Evolutionary conservation across 2,797 vertebrate species (phyloP).

Genomic region (Muscicapa comitata): DNA sequence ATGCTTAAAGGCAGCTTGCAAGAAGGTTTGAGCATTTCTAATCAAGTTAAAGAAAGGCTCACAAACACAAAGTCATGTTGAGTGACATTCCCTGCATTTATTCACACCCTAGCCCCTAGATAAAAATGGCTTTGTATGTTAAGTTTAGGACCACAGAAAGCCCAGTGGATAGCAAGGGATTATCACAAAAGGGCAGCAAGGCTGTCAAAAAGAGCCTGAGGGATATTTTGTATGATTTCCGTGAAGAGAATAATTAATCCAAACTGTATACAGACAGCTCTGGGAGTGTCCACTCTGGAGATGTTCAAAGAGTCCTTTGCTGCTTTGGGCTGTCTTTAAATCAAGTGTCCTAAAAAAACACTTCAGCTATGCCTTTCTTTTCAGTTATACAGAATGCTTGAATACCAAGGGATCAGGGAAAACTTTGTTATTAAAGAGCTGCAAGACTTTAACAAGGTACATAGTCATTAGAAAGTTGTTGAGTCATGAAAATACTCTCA

Average conservation of each 20-base stretch:
- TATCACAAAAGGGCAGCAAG: constrained; percentile 61
- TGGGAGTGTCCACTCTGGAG: constrained; percentile 43
- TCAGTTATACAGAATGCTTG: constrained; percentile 1
- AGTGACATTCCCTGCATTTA: constrained; percentile 54
- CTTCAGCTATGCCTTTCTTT: constrained; percentile 28
- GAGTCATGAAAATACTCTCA: constrained; percentile 62
- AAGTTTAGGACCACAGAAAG: constrained; percentile 60
- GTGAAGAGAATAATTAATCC: constrained; percentile 45
- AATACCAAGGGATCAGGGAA: constrained; percentile 38
- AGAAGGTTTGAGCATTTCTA: constrained; percentile 7
- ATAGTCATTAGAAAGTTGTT: constrained; percentile 52
- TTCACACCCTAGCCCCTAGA: constrained; percentile 58
- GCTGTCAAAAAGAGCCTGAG: constrained; percentile 34
- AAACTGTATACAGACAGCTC: constrained; percentile 32
- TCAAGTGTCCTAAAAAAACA: constrained; percentile 27
- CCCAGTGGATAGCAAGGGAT: constrained; percentile 57
- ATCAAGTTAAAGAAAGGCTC: neutral
- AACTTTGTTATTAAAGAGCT: constrained; percentile 55
- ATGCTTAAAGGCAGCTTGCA: constrained; percentile 11
- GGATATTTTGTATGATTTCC: constrained; percentile 41
- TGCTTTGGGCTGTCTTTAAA: constrained; percentile 48
- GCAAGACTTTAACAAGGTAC: constrained; percentile 40
- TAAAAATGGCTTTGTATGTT: constrained; percentile 64
- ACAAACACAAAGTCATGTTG: constrained; percentile 33
- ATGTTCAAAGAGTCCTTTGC: constrained; percentile 52